Conservation (phyloP, 1,140 invertebrate species). For the Pantala flavescens region DNA sequence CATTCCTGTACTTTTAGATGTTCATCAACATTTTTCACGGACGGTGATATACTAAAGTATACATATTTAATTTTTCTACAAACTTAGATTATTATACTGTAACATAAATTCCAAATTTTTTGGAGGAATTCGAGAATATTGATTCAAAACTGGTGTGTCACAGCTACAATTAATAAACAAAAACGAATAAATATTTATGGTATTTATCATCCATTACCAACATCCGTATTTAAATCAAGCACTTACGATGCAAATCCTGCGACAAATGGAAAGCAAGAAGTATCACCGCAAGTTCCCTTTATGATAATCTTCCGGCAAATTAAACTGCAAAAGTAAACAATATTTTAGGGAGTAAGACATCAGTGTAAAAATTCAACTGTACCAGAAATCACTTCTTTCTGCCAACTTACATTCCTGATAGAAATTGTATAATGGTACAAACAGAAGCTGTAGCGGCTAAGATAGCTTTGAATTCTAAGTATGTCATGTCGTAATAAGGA, state of each 20-base stretch:
- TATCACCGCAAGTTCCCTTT: conserved; percentile 54
- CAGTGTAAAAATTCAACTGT: neutral
- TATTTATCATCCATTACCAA: too few species aligned
- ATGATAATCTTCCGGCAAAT: conserved; percentile 54
- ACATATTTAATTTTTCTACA: too few species aligned
- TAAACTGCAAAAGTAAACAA: conserved; percentile 37
- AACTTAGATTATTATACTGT: too few species aligned
- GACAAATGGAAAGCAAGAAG: conserved; percentile 60
- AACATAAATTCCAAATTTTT: too few species aligned
- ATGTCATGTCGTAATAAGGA: neutral
- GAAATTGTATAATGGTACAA: neutral
- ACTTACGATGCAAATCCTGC: conserved; percentile 66
- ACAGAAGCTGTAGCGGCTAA: neutral
- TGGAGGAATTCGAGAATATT: too few species aligned
- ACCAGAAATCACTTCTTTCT: neutral
- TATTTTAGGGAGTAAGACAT: neutral
- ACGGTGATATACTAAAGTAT: too few species aligned
- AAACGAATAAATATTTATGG: too few species aligned
- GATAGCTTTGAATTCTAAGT: neutral
- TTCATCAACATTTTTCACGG: too few species aligned
- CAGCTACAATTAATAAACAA: too few species aligned
- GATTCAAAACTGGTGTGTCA: neutral
- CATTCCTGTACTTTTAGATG: too few species aligned
- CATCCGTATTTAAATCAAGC: conserved; percentile 16
- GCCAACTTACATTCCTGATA: neutral